Evolutionary conservation across 2,888 invertebrate species (phyloP).

Genomic region (Tanytarsus gracilentus): DNA sequence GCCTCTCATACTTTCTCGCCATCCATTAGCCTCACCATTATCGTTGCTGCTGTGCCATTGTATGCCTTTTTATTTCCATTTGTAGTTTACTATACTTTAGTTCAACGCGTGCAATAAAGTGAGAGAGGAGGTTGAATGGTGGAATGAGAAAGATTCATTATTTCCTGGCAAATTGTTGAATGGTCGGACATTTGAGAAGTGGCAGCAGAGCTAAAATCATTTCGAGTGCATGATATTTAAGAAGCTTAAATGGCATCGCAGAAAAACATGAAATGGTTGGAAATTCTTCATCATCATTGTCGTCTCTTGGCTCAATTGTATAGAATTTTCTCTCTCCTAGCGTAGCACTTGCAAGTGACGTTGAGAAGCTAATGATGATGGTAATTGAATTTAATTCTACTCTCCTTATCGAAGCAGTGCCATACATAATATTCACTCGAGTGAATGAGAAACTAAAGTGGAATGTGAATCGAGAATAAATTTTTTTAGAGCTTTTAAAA

Average conservation of each 20-base stretch:
- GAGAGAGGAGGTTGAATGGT: not conserved
- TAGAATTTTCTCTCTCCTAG: too few species aligned
- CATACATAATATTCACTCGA: not conserved
- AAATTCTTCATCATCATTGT: not conserved
- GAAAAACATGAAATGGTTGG: not conserved
- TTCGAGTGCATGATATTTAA: not conserved
- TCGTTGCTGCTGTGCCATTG: too few species aligned
- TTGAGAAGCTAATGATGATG: slow-evolving; percentile 5
- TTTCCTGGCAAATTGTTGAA: slow-evolving; percentile 1
- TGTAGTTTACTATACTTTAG: too few species aligned
- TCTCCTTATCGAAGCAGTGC: not conserved
- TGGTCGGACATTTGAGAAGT: too few species aligned
- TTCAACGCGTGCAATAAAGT: not conserved
- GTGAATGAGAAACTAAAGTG: too few species aligned
- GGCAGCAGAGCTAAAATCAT: too few species aligned
- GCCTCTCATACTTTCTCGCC: too few species aligned
- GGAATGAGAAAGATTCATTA: slow-evolving; percentile 3
- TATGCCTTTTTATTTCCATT: too few species aligned
- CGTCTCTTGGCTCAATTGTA: too few species aligned
- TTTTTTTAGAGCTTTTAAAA: too few species aligned
- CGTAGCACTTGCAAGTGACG: not conserved
- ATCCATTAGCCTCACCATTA: too few species aligned
- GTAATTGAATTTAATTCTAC: slow-evolving; percentile 9
- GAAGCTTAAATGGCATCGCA: not conserved
- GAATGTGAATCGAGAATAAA: too few species aligned